Evolutionary conservation across 2,113 vertebrate species (phyloP).

Genomic region (Callithrix jacchus): DNA sequence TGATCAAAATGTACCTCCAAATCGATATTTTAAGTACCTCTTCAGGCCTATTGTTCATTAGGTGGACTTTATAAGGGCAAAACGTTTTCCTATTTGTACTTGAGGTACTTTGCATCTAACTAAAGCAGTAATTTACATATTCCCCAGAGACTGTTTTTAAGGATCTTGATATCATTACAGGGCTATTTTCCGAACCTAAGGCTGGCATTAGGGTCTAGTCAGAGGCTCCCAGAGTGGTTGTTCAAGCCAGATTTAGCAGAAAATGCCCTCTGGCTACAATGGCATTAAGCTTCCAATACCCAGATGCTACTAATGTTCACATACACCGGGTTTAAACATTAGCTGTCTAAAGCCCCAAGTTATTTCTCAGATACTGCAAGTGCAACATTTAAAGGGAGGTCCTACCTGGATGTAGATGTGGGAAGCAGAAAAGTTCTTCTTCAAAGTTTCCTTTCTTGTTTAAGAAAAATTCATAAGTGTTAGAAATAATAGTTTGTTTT

Average conservation of each 20-base stretch:
- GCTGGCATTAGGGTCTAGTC: constrained; percentile 35
- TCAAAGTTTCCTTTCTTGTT: too few relatives aligned
- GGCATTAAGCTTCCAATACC: background rate
- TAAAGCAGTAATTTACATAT: background rate
- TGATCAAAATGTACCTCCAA: background rate
- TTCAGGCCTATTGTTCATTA: background rate
- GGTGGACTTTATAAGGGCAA: background rate
- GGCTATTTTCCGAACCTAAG: constrained; percentile 49
- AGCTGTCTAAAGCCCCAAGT: background rate
- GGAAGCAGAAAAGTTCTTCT: too few relatives aligned
- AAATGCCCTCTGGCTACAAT: background rate
- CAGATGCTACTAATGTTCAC: background rate
- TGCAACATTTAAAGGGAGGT: background rate
- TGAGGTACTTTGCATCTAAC: background rate
- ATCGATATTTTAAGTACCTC: background rate
- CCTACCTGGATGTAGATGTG: background rate
- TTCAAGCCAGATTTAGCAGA: background rate
- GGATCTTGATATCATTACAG: background rate
- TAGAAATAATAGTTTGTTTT: too few relatives aligned
- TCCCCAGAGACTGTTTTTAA: constrained; percentile 38
- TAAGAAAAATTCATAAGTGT: too few relatives aligned
- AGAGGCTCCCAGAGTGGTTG: background rate
- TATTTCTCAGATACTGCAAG: background rate
- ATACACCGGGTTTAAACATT: background rate
- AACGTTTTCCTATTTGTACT: background rate